Conservation (phyloP, 2,797 vertebrate genomes). For the Tauraco hartlaubi region DNA sequence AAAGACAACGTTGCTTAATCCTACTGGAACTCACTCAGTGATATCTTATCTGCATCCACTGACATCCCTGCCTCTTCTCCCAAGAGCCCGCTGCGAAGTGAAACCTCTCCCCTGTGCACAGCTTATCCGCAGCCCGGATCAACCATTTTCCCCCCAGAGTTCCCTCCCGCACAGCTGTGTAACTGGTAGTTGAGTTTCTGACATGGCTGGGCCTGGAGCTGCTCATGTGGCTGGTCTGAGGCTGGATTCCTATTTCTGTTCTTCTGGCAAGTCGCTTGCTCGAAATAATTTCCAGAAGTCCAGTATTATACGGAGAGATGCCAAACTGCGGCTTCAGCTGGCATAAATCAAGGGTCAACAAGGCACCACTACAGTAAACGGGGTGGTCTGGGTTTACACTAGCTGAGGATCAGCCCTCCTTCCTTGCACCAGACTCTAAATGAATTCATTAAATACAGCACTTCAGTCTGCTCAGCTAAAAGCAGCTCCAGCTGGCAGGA, state of each 20-base stretch:
- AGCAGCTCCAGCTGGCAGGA: conserved; percentile 58
- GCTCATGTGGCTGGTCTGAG: neutral
- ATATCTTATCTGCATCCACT: conserved; percentile 1
- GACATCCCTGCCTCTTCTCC: neutral
- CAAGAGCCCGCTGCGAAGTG: neutral
- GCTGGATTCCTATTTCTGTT: neutral
- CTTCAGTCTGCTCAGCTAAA: conserved; percentile 56
- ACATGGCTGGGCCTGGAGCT: neutral
- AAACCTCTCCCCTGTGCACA: neutral
- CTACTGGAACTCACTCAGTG: conserved; percentile 12
- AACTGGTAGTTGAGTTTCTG: neutral
- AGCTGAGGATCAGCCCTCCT: conserved; percentile 13
- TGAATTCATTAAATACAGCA: conserved; percentile 58
- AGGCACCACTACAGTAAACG: neutral
- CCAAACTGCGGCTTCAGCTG: neutral
- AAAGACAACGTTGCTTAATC: conserved; percentile 1
- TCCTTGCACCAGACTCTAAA: conserved; percentile 46
- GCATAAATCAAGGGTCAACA: conserved; percentile 32
- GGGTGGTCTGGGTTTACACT: conserved; percentile 1
- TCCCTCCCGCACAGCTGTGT: neutral
- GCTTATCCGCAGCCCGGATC: neutral
- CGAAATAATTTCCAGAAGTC: neutral
- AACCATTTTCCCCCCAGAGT: neutral
- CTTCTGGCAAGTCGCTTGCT: neutral
- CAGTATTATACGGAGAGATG: neutral